Evolutionary conservation across 2,113 vertebrate genomes (phyloP), one percentile per base, ranked within the genome.

Genomic region (Anoplopoma fimbria): DNA sequence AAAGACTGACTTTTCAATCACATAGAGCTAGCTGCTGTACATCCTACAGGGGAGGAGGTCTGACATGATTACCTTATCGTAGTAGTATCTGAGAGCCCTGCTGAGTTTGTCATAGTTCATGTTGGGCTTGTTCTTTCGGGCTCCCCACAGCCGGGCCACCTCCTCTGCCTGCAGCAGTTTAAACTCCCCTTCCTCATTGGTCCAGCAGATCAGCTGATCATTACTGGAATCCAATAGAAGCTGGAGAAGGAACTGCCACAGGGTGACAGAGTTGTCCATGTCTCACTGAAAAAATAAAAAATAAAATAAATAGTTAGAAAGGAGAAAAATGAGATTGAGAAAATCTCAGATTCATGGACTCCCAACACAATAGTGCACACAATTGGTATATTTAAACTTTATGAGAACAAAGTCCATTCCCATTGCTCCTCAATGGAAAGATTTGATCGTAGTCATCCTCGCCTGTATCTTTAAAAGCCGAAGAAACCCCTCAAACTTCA

Each of bases 71-170:
- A 99, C 98, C 97, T 99, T 99, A 86, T 99, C 98, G 0, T 99
- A 99, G 92, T 99, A 99, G 93, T 99, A 99, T 94, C 98, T 94
- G 92, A 99, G 97, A 2, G 98, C 98, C n/a, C 98, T 93, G 94
- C 98, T 99, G 88, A 99, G 97, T 89, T 99, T 99, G 91, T 99
- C 98, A 0, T 99, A 99, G 93, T 99, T 99, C 98, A 99, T 99
- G 84, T 96, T 99, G 75, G 97, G 97, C 88, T 99, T 99, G 95
- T 99, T 99, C 93, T 99, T 99, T 45, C 97, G 97, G 82, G 97
- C 96, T 2, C 98, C 98, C 98, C 98, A 99, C 80, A 99, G 96
- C 57, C 96, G 96, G 88, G 98, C 98, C 93, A 99, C 98, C 94
- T 99, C 97, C 94, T 99, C 98, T 0, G 98, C 98, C 94, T 98